Conservation (phyloP, 2,113 vertebrate genomes). For the Gymnogyps californianus region DNA sequence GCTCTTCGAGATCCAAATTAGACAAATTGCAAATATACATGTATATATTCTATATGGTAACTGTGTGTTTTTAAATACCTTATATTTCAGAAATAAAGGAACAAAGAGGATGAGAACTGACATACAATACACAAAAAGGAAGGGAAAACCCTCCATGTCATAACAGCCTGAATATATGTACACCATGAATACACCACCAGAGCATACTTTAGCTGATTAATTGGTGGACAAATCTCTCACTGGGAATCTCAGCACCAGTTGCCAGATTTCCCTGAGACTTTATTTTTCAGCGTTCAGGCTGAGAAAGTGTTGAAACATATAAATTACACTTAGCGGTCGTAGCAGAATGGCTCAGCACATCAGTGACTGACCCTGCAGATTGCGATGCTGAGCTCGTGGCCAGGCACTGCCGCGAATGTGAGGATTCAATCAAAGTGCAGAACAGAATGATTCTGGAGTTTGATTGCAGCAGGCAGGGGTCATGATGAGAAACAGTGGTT, state of each 20-base stretch:
- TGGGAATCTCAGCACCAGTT: not conserved
- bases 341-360: not conserved
- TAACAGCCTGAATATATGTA: not conserved
- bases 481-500: not conserved
- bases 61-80: not conserved
- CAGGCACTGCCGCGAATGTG: not conserved
- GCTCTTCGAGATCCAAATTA: not conserved
- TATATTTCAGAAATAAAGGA: not conserved
- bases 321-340: not conserved
- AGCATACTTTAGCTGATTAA: not conserved
- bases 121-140: not conserved
- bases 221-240: not conserved
- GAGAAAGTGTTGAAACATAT: not conserved
- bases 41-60: not conserved
- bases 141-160: not conserved
- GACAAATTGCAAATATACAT: not conserved
- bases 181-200: not conserved
- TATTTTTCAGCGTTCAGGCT: not conserved
- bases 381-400: not conserved
- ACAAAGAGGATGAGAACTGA: not conserved
- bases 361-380: not conserved
- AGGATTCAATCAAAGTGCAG: constrained; percentile 25
- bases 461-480: constrained; percentile 23
- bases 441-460: not conserved
- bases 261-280: not conserved